Percentiles rank a stretch among this genome's conserved stretches.
Evolutionary conservation across 2,888 invertebrate genomes (phyloP).

Genomic region (Formica aserva): DNA sequence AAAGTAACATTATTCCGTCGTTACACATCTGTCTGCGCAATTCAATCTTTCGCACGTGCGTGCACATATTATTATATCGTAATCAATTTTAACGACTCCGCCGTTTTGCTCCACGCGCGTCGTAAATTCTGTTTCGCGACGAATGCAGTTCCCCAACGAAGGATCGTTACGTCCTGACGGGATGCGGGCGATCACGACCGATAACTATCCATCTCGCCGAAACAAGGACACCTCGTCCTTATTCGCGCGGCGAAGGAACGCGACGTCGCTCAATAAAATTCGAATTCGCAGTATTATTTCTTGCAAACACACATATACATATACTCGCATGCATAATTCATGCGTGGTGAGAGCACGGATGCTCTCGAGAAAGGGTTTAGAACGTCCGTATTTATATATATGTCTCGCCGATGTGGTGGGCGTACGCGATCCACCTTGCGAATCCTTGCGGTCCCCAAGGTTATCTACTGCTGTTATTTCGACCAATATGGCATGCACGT

Average conservation of each 20-base stretch:
- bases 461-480: conserved; percentile 60
- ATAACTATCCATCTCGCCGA: conserved; percentile 23
- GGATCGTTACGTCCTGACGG: conserved; percentile 27
- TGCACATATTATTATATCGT: conserved; percentile 52
- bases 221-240: conserved; percentile 7
- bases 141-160: background rate
- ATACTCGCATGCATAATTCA: conserved; percentile 37
- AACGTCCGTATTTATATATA: background rate
- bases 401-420: conserved; percentile 40
- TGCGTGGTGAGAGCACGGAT: background rate
- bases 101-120: background rate
- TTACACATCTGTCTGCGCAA: conserved; percentile 43
- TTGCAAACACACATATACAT: background rate
- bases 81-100: conserved; percentile 52
- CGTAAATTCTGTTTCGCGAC: conserved; percentile 33
- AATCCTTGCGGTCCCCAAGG: conserved; percentile 67
- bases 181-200: background rate
- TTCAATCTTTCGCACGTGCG: conserved; percentile 48
- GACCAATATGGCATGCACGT: conserved; percentile 72
- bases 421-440: conserved; percentile 62
- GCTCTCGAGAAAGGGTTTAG: conserved; percentile 17
- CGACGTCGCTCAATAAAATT: conserved; percentile 32
- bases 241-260: background rate
- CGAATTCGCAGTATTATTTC: conserved; percentile 28
- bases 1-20: conserved; percentile 48